Conservation (phyloP, 1,140 invertebrate species). For the Oncopodura yosiiana region DNA sequence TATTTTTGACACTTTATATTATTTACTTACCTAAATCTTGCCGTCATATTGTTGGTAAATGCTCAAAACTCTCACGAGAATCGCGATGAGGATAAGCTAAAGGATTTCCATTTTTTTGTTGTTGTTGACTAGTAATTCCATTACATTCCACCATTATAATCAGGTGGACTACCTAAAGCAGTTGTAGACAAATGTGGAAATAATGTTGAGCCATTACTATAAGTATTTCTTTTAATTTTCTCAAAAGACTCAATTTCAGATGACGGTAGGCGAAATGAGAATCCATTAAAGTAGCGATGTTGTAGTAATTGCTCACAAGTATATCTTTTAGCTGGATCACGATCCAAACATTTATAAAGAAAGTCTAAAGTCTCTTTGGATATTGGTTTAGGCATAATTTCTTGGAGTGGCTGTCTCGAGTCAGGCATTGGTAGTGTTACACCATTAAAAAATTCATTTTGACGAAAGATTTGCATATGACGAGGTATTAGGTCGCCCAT, state of each 20-base stretch:
- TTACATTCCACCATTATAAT: conserved; percentile 1
- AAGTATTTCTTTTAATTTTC: conserved; percentile 49
- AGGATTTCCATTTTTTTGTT: conserved; percentile 14
- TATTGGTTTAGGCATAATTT: conserved; percentile 63
- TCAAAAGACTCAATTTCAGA: conserved; percentile 61
- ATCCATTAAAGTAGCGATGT: conserved; percentile 80
- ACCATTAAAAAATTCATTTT: conserved; percentile 93
- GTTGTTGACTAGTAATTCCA: background rate
- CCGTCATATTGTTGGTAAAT: conserved; percentile 58
- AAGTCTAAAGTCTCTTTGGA: conserved; percentile 67
- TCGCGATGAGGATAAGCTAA: conserved; percentile 8
- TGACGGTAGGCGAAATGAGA: conserved; percentile 62
- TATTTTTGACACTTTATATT: background rate
- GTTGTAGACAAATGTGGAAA: conserved; percentile 53
- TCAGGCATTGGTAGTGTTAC: conserved; percentile 83
- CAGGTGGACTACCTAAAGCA: conserved; percentile 25
- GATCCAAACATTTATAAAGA: conserved; percentile 85
- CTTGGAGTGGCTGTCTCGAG: conserved; percentile 66
- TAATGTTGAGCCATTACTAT: conserved; percentile 47
- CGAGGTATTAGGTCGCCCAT: conserved; percentile 75
- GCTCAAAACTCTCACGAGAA: conserved; percentile 44
- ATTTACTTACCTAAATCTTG: conserved; percentile 1
- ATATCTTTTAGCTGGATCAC: conserved; percentile 74
- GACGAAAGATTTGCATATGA: conserved; percentile 87
- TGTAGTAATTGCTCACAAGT: conserved; percentile 72